Percentiles rank a stretch among this genome's conserved stretches.
phyloP scores from a whole-genome alignment of 2,888 invertebrate genomes.

The Ochropleura leucogaster region DNA sequence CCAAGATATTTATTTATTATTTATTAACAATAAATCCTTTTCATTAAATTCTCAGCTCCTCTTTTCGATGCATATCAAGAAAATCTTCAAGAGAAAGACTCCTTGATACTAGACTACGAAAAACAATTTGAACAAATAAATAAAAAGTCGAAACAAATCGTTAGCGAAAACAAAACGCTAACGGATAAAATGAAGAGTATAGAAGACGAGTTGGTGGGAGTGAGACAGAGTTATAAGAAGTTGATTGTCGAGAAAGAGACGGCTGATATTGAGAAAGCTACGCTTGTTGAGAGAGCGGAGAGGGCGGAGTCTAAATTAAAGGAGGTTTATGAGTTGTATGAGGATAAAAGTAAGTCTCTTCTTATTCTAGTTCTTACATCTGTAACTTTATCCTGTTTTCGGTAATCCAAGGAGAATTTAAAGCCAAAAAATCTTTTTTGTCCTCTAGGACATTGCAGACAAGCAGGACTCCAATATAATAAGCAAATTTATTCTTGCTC shows the following conservation, averaged over 20 bases:
- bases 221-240: slow-evolving; percentile 86
- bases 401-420: too few relatives aligned
- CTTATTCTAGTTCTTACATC: not conserved
- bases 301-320: slow-evolving; percentile 93
- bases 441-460: too few relatives aligned
- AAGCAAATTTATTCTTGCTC: too few relatives aligned
- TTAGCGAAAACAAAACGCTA: slow-evolving; percentile 93
- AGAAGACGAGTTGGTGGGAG: slow-evolving; percentile 79
- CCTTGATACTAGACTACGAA: slow-evolving; percentile 93
- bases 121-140: slow-evolving; percentile 93
- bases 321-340: slow-evolving; percentile 93
- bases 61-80: slow-evolving; percentile 95
- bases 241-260: slow-evolving; percentile 86
- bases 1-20: too few relatives aligned
- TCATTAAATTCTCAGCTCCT: slow-evolving; percentile 85
- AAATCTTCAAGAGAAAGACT: slow-evolving; percentile 94
- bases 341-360: slow-evolving; percentile 91
- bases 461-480: too few relatives aligned
- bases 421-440: too few relatives aligned
- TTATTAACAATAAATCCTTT: not conserved
- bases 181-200: slow-evolving; percentile 79
- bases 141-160: slow-evolving; percentile 92
- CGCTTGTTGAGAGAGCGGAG: slow-evolving; percentile 92
- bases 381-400: too few relatives aligned
- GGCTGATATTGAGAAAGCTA: slow-evolving; percentile 83